phyloP scores from a whole-genome alignment of 1,140 invertebrate species.

The Zaprionus africanus region DNA sequence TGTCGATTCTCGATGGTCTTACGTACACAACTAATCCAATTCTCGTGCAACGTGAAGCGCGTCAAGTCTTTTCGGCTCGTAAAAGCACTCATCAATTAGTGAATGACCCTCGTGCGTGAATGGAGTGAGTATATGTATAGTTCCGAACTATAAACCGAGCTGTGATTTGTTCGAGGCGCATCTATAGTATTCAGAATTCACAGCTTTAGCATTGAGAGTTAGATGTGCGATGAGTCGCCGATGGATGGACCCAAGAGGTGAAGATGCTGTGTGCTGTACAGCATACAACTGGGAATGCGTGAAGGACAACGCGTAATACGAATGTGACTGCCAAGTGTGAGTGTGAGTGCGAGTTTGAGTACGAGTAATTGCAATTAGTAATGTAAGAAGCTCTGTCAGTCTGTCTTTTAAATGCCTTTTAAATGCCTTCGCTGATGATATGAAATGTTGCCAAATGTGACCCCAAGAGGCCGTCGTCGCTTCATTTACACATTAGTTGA shows the following conservation, averaged over 20 bases:
- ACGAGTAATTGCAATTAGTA: conserved; percentile 44
- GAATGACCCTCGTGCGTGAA: conserved; percentile 37
- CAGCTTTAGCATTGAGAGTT: conserved; percentile 47
- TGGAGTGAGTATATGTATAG: conserved; percentile 10
- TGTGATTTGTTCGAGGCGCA: conserved; percentile 9
- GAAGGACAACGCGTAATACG: conserved; percentile 61
- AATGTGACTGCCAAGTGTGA: background rate
- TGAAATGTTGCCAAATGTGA: conserved; percentile 82
- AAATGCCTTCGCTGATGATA: conserved; percentile 77
- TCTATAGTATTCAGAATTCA: conserved; percentile 32
- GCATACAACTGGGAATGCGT: conserved; percentile 71
- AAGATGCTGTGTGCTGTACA: conserved; percentile 17
- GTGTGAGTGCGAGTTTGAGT: background rate
- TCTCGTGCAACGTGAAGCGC: conserved; percentile 12
- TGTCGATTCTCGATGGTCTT: background rate
- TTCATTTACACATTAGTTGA: conserved; percentile 83
- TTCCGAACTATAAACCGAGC: conserved; percentile 7
- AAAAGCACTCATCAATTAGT: conserved; percentile 22
- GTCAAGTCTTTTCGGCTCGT: background rate
- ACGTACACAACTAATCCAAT: conserved; percentile 15
- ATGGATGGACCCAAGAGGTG: conserved; percentile 28
- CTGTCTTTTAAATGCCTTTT: conserved; percentile 68
- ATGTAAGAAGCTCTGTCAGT: conserved; percentile 54
- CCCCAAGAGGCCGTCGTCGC: conserved; percentile 73
- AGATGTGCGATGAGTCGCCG: conserved; percentile 19